Base-by-base conservation (phyloP, 53 echinoderm and acorn worm genomes). In the Astropecten irregularis region DNA sequence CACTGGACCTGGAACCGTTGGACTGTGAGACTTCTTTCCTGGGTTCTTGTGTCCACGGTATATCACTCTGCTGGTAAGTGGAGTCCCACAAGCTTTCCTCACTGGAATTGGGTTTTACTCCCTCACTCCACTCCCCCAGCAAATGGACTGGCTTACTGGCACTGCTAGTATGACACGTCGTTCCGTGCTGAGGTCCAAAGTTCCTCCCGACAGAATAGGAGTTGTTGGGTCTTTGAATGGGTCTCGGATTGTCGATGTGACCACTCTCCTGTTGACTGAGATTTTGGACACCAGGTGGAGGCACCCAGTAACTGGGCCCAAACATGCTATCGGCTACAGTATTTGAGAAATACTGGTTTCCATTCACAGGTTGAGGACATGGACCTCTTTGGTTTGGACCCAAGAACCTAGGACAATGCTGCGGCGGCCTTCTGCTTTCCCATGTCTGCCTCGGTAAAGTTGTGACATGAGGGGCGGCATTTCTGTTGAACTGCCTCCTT, bases 241-340 rank as follows among this genome's bases (percentile, higher is more conserved):
- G 44, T 32, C 30, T 36, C 22, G 29, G 31, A 8, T 57, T 38
- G 21, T 28, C 39, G 19, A 73, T 52, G 18, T 25, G 38, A 23
- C 38, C 42, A 2, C n/a, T 53, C 35, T 9, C 36, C 0, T 7
- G 16, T 16, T 25, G 63, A 7, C 38, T 20, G 9, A 25, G 57
- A 58, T 58, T 76, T 8, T 26, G 57, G n/a, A 76, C 40, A 40
- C 26, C 76, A 2, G 39, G 57, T 1, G 59, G 2, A 6, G 38
- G 48, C 25, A 7, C 28, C 56, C 76, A 56, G 61, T 60, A 61
- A 62, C 42, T 25, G 0, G 79, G 47, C 6, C 79, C 34, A 15
- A 79, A 79, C 79, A 79, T 79, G 62, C 47, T 79, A 33, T 77
- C 77, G 9, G 77, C 77, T 3, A 77, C 77, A 7, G 77, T 46